Percentiles rank a stretch among this genome's conserved stretches.
Conservation (phyloP, 2,888 invertebrate genomes). For the Thera britannica region DNA sequence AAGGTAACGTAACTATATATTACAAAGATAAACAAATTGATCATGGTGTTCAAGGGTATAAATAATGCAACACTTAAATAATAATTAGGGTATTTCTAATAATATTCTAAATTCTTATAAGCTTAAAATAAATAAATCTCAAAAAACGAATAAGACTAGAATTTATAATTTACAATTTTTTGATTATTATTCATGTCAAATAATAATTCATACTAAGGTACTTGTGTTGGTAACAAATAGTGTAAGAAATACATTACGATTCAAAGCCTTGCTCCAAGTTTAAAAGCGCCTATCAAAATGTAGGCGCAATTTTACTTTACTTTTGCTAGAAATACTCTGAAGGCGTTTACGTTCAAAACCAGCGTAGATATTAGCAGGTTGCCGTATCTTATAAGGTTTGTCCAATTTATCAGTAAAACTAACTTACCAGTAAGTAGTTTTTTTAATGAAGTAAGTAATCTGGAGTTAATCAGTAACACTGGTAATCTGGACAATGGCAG, state of each 20-base stretch:
- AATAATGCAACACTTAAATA: too few relatives aligned
- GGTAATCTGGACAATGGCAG: too few relatives aligned
- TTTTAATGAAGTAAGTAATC: too few relatives aligned
- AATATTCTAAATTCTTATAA: background rate
- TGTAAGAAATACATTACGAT: background rate
- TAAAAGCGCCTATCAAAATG: slow-evolving; percentile 9
- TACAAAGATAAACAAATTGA: too few relatives aligned
- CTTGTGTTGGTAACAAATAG: slow-evolving; percentile 17
- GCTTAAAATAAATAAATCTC: slow-evolving; percentile 19
- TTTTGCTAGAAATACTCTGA: background rate
- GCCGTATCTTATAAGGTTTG: too few relatives aligned
- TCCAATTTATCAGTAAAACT: too few relatives aligned
- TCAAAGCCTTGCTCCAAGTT: background rate
- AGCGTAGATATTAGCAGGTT: too few relatives aligned
- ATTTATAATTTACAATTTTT: slow-evolving; percentile 26
- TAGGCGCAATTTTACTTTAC: background rate
- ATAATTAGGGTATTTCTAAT: background rate
- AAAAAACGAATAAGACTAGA: slow-evolving; percentile 33
- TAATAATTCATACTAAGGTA: slow-evolving; percentile 13
- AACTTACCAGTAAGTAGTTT: too few relatives aligned
- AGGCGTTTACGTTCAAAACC: background rate
- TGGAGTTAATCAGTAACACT: too few relatives aligned
- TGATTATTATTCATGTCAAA: background rate
- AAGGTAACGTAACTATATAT: too few relatives aligned
- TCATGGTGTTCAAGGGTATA: too few relatives aligned